Base-by-base conservation (phyloP, 2,888 invertebrate genomes). In the Eupithecia dodoneata region DNA sequence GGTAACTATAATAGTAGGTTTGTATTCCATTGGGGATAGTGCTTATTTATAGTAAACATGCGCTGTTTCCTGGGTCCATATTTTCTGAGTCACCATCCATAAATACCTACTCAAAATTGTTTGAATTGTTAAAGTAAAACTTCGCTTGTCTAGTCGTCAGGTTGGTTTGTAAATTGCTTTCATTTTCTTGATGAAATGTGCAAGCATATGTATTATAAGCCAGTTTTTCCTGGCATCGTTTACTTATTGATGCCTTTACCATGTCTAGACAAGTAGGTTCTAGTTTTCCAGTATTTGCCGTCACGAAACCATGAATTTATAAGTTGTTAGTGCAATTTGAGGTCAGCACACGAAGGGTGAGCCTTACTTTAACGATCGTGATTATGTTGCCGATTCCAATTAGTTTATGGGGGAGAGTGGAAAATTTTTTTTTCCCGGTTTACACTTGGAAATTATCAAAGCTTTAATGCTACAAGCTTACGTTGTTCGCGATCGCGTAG, bases 231-330 rank as follows among this genome's bases (percentile, higher is more conserved):
- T 83, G 82, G 86, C 87, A 89, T 90, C 89, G 84, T 88, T 94
- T 91, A 93, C 85, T 90, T 93, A 94, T 94, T 92, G 90, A 93
- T 92, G 86, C 80, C 81, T 82, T 67, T 15, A 18, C 18, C 59
- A 63, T 87, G 93, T 93, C 93, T 93, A 93, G 93, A 93, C 93
- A 79, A 45, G 45, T 69, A 69, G 82, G 82, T 85, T 84, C 87
- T 83, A 87, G 84, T 88, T 90, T 88, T 88, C 87, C 87, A 87
- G 89, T 88, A 88, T 91, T 90, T 90, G 86, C 88, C 92, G 92
- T 91, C 93, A 93, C 92, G 93, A 92, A 91, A 84, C 81, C 85
- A 86, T 91, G 83, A 86, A 91, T 90, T 85, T 89, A 87, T 90
- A 85, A 87, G 84, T 85, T 75, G 84, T 82, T 82, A 85, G 84